Evolutionary conservation across 2,888 invertebrate species (phyloP).

Genomic region (Epinotia ramella): DNA sequence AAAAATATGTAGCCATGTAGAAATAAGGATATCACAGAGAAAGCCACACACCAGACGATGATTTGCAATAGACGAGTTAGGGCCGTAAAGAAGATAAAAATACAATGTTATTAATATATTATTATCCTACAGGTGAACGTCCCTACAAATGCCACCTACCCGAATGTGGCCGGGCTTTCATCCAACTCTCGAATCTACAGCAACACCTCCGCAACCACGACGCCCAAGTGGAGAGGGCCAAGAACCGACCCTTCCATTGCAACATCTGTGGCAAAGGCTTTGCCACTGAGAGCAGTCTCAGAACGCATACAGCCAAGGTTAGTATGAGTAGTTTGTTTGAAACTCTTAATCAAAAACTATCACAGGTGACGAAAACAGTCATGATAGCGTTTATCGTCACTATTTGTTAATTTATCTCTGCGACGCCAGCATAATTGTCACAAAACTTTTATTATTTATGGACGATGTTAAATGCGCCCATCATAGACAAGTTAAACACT

Average conservation of each 20-base stretch:
- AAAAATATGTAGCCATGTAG: not conserved
- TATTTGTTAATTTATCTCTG: not conserved
- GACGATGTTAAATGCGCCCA: too few relatives aligned
- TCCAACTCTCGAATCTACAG: slow-evolving; percentile 97
- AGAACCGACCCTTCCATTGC: slow-evolving; percentile 97
- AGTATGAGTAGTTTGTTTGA: slow-evolving; percentile 69
- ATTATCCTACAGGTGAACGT: slow-evolving; percentile 91
- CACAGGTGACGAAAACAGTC: not conserved
- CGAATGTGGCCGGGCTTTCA: slow-evolving; percentile 98
- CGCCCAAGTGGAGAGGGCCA: slow-evolving; percentile 97
- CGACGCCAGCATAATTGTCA: not conserved
- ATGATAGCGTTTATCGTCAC: not conserved
- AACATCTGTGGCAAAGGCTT: slow-evolving; percentile 98
- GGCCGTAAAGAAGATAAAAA: not conserved
- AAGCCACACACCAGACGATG: too few relatives aligned
- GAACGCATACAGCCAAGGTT: slow-evolving; percentile 99
- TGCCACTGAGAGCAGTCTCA: slow-evolving; percentile 97
- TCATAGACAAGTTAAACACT: not conserved
- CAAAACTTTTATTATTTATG: not conserved
- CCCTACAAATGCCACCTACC: slow-evolving; percentile 98
- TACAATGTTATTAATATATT: slow-evolving; percentile 49
- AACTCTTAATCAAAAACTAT: not conserved
- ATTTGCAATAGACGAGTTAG: not conserved
- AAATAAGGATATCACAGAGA: too few relatives aligned
- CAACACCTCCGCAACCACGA: slow-evolving; percentile 98